Percentiles rank a stretch among this genome's conserved stretches.
Evolutionary conservation across 2,113 vertebrate species (phyloP).

Genomic region (Malurus alboscapulatus): DNA sequence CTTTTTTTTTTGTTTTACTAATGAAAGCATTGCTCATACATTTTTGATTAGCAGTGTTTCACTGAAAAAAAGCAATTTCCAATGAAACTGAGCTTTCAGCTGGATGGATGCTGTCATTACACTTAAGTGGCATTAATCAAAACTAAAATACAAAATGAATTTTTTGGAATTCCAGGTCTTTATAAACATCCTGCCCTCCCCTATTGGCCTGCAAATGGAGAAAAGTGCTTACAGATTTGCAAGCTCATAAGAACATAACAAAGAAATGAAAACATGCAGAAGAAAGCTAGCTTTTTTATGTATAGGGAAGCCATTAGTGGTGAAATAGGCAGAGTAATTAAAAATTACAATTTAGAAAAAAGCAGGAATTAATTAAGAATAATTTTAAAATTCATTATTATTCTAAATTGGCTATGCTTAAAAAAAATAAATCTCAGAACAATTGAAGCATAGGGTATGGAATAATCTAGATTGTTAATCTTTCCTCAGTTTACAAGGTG

Average conservation of each 20-base stretch:
- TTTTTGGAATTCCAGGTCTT: conserved; percentile 15
- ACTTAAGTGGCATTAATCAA: conserved; percentile 13
- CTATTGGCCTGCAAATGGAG: neutral
- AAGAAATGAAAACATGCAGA: conserved; percentile 17
- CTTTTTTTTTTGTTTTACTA: neutral
- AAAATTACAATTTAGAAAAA: neutral
- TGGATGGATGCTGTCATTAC: conserved; percentile 20
- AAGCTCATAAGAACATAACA: conserved; percentile 49
- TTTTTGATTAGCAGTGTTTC: conserved; percentile 51
- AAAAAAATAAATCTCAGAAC: neutral
- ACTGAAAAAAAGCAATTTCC: conserved; percentile 15
- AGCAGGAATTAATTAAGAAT: neutral
- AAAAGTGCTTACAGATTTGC: conserved; percentile 62
- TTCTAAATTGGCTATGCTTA: neutral
- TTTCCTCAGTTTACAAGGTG: neutral
- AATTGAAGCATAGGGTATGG: accelerated
- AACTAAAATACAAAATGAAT: conserved; percentile 42
- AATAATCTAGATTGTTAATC: neutral
- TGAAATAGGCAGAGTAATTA: neutral
- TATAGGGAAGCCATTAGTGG: neutral
- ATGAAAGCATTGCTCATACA: conserved; percentile 30
- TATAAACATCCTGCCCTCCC: conserved; percentile 34
- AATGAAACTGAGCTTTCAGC: conserved; percentile 4
- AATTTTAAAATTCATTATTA: neutral
- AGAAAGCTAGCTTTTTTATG: neutral